phyloP scores from a whole-genome alignment of 2,797 vertebrate genomes.

The Varecia variegata region DNA sequence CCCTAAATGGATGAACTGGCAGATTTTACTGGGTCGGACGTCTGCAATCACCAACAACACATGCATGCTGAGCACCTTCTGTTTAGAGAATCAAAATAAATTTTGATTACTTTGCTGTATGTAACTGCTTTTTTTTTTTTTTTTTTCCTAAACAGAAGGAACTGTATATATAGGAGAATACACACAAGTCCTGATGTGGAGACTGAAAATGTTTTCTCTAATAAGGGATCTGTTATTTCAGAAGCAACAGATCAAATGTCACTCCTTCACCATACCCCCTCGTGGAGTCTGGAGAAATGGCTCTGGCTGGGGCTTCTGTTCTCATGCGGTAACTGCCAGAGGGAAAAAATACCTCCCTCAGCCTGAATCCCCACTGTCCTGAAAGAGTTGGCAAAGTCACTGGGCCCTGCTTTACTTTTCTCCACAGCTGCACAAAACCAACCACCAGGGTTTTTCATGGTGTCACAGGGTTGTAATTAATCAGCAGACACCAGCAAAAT shows the following conservation, averaged over 20 bases:
- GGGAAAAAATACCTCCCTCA: constrained; percentile 53
- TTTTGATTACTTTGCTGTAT: not conserved
- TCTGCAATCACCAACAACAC: not conserved
- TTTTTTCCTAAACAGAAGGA: constrained; percentile 8
- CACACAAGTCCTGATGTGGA: not conserved
- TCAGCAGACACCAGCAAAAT: constrained; percentile 74
- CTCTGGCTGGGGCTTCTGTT: constrained; percentile 64
- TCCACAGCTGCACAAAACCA: constrained; percentile 68
- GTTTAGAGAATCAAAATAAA: constrained; percentile 23
- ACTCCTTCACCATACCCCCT: constrained; percentile 43
- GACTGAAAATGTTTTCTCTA: constrained; percentile 45
- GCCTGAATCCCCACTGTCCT: constrained; percentile 33
- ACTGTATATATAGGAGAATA: not conserved
- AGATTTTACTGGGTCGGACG: not conserved
- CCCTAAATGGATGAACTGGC: not conserved
- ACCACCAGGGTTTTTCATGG: constrained; percentile 62
- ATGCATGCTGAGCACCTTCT: not conserved
- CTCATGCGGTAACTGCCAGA: constrained; percentile 57
- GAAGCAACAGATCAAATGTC: constrained; percentile 62
- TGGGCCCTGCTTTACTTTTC: constrained; percentile 40
- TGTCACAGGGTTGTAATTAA: constrained; percentile 69
- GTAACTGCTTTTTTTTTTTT: not conserved
- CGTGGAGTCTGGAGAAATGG: constrained; percentile 52
- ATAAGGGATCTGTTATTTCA: constrained; percentile 64
- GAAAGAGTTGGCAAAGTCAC: constrained; percentile 59